phyloP scores from a whole-genome alignment of 1,140 invertebrate species.

The Vanessa tameamea region DNA sequence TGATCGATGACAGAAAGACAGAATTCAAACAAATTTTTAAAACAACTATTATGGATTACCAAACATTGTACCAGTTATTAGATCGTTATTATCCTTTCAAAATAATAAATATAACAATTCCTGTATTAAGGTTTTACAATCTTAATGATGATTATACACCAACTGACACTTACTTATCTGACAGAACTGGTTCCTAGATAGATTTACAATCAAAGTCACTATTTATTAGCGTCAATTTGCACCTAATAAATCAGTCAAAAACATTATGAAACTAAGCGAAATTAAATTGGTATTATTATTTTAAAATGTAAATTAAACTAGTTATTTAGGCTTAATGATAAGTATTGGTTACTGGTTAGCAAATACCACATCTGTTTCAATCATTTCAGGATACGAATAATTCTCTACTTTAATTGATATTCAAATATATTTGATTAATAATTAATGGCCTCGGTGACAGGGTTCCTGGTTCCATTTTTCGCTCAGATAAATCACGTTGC shows the following conservation, averaged over 20 bases:
- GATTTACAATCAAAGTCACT: not conserved
- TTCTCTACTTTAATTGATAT: not conserved
- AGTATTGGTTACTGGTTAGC: not conserved
- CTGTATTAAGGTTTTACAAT: not conserved
- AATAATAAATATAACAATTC: too few relatives aligned
- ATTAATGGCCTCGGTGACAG: too few relatives aligned
- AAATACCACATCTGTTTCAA: not conserved
- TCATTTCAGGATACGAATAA: not conserved
- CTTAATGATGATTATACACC: not conserved
- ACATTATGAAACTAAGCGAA: slow-evolving; percentile 4
- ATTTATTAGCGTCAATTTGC: slow-evolving; percentile 2
- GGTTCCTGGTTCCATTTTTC: too few relatives aligned
- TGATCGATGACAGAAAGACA: too few relatives aligned
- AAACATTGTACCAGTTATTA: too few relatives aligned
- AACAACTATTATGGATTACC: too few relatives aligned
- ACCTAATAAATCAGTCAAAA: slow-evolving; percentile 1
- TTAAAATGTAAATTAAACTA: not conserved
- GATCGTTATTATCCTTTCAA: too few relatives aligned
- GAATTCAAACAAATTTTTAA: too few relatives aligned
- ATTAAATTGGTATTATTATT: not conserved
- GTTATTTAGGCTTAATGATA: not conserved
- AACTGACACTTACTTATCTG: not conserved
- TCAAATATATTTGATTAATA: too few relatives aligned
- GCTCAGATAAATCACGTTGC: too few relatives aligned
- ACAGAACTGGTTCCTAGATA: not conserved